Evolutionary conservation across 2,113 vertebrate species (phyloP), one percentile per base, ranked within the genome.

Genomic region (Prunella fulvescens): DNA sequence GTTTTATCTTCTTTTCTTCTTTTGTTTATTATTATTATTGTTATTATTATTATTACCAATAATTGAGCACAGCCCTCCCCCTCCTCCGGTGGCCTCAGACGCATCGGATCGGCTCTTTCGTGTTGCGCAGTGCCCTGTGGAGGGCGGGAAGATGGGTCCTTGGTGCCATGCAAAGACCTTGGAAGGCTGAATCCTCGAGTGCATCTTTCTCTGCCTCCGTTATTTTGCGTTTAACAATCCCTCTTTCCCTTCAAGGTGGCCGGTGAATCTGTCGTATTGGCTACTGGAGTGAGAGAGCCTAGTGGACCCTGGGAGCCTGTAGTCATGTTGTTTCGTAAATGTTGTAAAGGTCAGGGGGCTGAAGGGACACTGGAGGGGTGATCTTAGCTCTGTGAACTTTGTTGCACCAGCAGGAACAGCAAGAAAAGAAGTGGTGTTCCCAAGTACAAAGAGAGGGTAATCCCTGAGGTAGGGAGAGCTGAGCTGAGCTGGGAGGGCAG

Each of bases 21-120:
- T 96, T 95, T 95, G 90, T 94, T 98, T 97, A 96, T 97, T 98
- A 94, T 97, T 96, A 95, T 98, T 97, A 89, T 98, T 97, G 20
- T 97, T 97, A 56, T 97, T 97, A 81, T 96, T 96, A 92, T 97
- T 97, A 93, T 97, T 97, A 96, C 96, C 93, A 95, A 74, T 97
- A 97, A 95, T 94, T 96, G 94, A 97, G 88, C 97, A 97, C 94
- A 95, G 93, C 87, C 89, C 86, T 95, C 89, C 91, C 92, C 86
- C 94, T 88, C 93, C 93, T 89, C 96, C 47, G 80, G 92, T 94
- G 88, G 96, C 95, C 96, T 95, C 10, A 11, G 92, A 91, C 29
- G 7, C 95, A 92, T 96, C 76, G 19, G 90, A 88, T 94, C 3
- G 5, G 77, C 82, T 88, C 44, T 86, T 93, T 82, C 1, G 0